Base-by-base conservation (phyloP, 2,797 vertebrate species). In the Tarsius wallacei region DNA sequence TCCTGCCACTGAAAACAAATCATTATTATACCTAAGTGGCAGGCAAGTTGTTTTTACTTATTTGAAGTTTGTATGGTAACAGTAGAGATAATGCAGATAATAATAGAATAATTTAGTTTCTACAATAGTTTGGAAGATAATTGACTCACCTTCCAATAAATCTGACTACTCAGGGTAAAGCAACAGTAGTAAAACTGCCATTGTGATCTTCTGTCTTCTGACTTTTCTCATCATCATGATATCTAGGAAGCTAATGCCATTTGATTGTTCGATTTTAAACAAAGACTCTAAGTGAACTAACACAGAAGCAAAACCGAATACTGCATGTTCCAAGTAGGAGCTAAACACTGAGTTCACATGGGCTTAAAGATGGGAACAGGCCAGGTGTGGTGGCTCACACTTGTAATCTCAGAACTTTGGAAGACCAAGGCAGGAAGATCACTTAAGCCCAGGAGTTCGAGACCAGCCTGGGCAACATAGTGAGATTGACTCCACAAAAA, bases 31-130 rank as follows among this genome's bases (percentile, higher is more conserved):
- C 31, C 21, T 55, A 57, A 78, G 36, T 63, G 33, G 66, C 61
- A 76, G 51, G 31, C 31, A 53, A 78, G 51, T 76, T 47, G 33
- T 83, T 31, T 77, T 87, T 51, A 31, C 51, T 74, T 87, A 33
- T 57, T 68, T 86, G 49, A 66, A 61, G 36, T 0, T 33, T 93
- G 5, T 63, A 2, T 71, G 22, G 26, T 31, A 59, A 76, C 6
- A 53, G 51, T 63, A 12, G 31, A 89, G 47, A 76, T 76, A 81
- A 36, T 59, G 36, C 26, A 68, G 47, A 63, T 78, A 42, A 7
- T 63, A 95, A 71, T 33, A 91, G 49, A 95, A 89, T 86, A 31
- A 6, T 57, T 94, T 55, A 36, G 55, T 64, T 94, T 36, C 87
- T 91, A 71, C 63, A 66, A 71, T 36, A 86, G 53, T 74, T 89